A percentile compares a stretch with the other conserved stretches of the same genome.
phyloP scores from a whole-genome alignment of 2,113 vertebrate species.

The Oryzias woworae region DNA sequence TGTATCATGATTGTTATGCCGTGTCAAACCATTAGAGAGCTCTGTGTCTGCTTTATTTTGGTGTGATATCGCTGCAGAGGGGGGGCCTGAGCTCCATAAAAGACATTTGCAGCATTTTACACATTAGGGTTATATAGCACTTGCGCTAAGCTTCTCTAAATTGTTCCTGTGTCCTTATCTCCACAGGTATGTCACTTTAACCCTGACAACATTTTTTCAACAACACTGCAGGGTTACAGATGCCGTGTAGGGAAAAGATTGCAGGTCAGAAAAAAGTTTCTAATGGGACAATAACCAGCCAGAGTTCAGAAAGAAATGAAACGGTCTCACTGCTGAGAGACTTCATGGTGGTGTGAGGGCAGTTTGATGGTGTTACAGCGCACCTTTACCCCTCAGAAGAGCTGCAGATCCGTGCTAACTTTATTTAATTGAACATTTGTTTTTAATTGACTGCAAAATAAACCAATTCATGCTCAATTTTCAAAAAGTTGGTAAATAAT shows the following conservation, averaged over 20 bases:
- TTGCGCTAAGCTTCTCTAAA: conserved; percentile 3
- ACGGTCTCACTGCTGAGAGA: neutral
- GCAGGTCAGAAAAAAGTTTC: conserved; percentile 1
- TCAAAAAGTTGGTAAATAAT: too few relatives aligned
- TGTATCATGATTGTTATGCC: conserved; percentile 21
- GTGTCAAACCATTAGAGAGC: conserved; percentile 13
- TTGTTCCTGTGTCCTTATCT: conserved; percentile 7
- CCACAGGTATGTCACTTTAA: conserved; percentile 24
- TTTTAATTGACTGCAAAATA: too few relatives aligned
- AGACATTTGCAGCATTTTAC: conserved; percentile 15
- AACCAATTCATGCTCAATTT: too few relatives aligned
- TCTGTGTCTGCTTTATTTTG: conserved; percentile 8
- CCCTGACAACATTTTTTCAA: conserved; percentile 16
- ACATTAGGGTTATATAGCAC: conserved; percentile 7
- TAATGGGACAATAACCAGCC: neutral
- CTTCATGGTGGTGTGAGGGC: too few relatives aligned
- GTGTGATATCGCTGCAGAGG: conserved; percentile 4
- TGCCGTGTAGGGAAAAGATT: conserved; percentile 10
- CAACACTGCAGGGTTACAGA: conserved; percentile 22
- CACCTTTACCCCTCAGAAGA: too few relatives aligned
- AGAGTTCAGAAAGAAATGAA: neutral
- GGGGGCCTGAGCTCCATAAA: conserved; percentile 6
- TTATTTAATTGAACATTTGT: too few relatives aligned
- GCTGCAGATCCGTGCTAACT: too few relatives aligned
- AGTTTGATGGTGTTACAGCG: too few relatives aligned